Evolutionary conservation across 1,140 invertebrate genomes (phyloP), one percentile per base, ranked within the genome.

Genomic region (Vanessa atalanta): DNA sequence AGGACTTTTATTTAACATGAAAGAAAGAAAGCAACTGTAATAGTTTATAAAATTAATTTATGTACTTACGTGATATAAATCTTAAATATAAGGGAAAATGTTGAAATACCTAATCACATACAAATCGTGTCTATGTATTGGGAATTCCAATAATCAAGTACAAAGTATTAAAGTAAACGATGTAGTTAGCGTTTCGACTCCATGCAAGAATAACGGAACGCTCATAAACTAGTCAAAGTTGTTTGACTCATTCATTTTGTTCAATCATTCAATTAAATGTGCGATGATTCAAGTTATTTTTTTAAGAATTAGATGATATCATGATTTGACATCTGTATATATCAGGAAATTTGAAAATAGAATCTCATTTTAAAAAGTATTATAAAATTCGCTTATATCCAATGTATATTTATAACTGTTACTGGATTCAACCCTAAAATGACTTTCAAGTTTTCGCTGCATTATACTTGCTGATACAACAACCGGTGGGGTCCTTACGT

Each of bases 381-480:
- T 55, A 55, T 23, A 53, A 20, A 20, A 55, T 55, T 55, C 9
- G 3, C 8, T 20, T 23, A 31, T 31, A 8, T 55, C 16, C 3
- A 12, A 9, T 23, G 9, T 57, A 43, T 8, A 43, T 57, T 69
- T 37, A 2, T 37, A 8, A 37, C 47, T 69, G 1, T 64, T n/a
- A 63, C 23, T 72, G 65, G 76, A 72, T 64, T 71, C 65, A 73
- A 70, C 68, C 80, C 77, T 80, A 80, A 53, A 71, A 82, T 88
- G 87, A 89, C 86, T 81, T 53, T 82, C 79, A 78, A 64, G 75
- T 84, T 84, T 61, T 76, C 51, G 65, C 65, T 74, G 72, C 78
- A 87, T 88, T 91, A 82, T 84, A 88, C 87, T 88, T 87, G 86
- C 82, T 87, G 86, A 91, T 89, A 81, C 70, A 81, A 83, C 82